A percentile compares a stretch with the other conserved stretches of the same genome.
phyloP scores from a whole-genome alignment of 2,113 vertebrate species.

The Martes martes region DNA sequence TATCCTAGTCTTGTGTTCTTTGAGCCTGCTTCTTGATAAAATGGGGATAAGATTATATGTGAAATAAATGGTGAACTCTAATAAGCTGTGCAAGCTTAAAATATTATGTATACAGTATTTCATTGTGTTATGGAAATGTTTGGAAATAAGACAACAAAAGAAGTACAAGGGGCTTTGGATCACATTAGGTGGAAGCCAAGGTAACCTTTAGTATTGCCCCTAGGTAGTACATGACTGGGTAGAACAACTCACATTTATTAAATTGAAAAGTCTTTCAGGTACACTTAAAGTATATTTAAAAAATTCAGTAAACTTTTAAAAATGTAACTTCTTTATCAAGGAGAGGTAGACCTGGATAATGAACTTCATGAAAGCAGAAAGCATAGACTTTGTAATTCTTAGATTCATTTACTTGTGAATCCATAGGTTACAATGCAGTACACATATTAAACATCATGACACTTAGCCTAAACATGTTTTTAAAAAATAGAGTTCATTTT shows the following conservation, averaged over 20 bases:
- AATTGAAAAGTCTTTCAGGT: not conserved
- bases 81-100: not conserved
- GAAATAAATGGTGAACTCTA: not conserved
- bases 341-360: not conserved
- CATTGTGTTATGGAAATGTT: not conserved
- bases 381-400: not conserved
- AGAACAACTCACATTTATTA: not conserved
- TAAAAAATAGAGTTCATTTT: not conserved
- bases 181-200: not conserved
- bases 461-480: not conserved
- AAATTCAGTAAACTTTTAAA: not conserved
- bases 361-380: conserved; percentile 17
- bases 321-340: not conserved
- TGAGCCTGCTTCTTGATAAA: conserved; percentile 17
- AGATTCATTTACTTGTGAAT: conserved; percentile 2
- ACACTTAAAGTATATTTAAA: not conserved
- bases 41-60: not conserved
- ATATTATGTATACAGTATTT: not conserved
- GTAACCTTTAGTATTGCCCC: not conserved
- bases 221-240: not conserved
- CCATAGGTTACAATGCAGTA: not conserved
- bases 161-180: not conserved
- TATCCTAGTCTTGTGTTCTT: not conserved
- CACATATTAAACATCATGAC: not conserved
- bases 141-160: not conserved